Conservation (phyloP, 2,888 invertebrate species). For the Rotaria sp. region DNA sequence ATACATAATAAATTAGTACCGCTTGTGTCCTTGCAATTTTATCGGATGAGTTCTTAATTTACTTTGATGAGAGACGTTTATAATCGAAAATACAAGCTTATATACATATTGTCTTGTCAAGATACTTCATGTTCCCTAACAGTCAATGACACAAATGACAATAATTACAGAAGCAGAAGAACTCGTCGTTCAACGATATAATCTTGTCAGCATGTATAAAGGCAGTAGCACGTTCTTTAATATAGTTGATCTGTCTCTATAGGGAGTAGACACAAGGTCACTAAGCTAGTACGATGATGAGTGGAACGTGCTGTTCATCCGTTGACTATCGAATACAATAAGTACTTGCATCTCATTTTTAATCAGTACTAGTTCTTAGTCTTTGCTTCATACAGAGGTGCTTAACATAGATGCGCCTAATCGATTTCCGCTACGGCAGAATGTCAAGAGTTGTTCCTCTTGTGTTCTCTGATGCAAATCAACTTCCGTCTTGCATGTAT, state of each 20-base stretch:
- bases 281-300: not conserved
- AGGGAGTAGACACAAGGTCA: not conserved
- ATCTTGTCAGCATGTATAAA: not conserved
- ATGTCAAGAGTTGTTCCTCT: not conserved
- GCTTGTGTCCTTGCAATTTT: not conserved
- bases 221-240: not conserved
- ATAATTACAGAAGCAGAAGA: not conserved
- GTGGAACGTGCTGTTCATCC: not conserved
- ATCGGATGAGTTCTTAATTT: not conserved
- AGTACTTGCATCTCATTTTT: not conserved
- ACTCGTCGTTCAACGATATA: not conserved
- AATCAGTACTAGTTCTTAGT: not conserved
- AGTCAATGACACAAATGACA: not conserved
- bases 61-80: not conserved
- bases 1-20: not conserved
- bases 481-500: not conserved
- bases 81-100: not conserved
- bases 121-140: not conserved
- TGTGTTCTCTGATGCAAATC: not conserved
- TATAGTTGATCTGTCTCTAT: not conserved
- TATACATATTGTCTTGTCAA: not conserved
- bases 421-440: not conserved
- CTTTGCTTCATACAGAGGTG: not conserved
- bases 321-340: not conserved
- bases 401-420: not conserved